Evolutionary conservation across 2,113 vertebrate species (phyloP).

Genomic region (Malaclemys terrapin): DNA sequence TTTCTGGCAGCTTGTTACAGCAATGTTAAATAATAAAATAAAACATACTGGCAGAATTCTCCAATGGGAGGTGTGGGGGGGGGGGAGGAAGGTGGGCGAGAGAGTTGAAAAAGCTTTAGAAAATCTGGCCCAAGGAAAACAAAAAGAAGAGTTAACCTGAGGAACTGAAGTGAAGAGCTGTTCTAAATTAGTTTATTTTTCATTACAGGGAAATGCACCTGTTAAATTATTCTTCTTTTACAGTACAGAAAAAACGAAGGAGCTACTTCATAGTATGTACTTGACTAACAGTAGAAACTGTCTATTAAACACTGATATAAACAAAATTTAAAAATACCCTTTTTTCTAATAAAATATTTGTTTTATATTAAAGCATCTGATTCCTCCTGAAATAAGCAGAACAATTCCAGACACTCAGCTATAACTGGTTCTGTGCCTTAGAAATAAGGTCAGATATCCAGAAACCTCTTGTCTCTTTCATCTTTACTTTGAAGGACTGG

Average conservation of each 20-base stretch:
- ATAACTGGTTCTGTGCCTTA: not conserved
- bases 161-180: not conserved
- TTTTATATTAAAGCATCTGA: not conserved
- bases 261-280: fast-evolving
- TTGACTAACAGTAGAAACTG: not conserved
- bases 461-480: not conserved
- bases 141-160: not conserved
- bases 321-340: not conserved
- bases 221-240: not conserved
- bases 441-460: not conserved
- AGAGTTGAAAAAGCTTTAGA: fast-evolving
- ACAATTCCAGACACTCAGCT: not conserved
- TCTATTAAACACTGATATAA: not conserved
- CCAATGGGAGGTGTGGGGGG: not conserved
- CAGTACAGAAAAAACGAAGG: not conserved
- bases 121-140: not conserved
- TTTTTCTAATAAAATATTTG: not conserved
- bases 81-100: too few relatives aligned
- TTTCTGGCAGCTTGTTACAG: not conserved
- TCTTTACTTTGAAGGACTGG: not conserved
- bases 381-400: not conserved
- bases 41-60: not conserved
- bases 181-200: not conserved
- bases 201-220: not conserved
- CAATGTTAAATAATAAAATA: not conserved